phyloP scores from a whole-genome alignment of 2,113 vertebrate species.

The Bambusicola thoracicus region DNA sequence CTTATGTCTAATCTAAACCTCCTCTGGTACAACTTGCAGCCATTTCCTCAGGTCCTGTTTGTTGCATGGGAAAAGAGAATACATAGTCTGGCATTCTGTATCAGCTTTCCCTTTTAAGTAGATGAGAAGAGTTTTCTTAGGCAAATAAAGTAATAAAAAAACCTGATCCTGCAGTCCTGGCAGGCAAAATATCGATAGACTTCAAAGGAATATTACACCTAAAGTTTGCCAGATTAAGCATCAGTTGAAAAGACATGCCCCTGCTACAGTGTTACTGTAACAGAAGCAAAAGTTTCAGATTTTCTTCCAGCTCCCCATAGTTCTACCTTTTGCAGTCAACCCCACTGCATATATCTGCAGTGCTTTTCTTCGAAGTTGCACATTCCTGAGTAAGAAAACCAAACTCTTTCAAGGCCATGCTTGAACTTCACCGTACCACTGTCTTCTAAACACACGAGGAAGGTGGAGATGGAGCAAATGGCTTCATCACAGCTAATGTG shows the following conservation, averaged over 20 bases:
- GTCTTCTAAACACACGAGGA: neutral
- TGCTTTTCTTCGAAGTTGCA: neutral
- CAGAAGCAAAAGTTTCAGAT: neutral
- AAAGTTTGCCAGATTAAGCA: neutral
- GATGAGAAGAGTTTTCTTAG: constrained; percentile 36
- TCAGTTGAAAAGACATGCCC: neutral
- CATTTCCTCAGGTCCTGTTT: no score
- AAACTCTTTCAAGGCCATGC: neutral
- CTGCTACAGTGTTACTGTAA: neutral
- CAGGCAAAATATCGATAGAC: constrained; percentile 22
- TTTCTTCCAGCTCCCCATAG: neutral
- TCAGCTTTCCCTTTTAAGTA: constrained; percentile 29
- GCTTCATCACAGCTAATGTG: neutral
- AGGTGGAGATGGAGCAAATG: neutral
- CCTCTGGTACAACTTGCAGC: no score
- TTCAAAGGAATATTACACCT: constrained; percentile 40
- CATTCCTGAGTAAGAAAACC: rapidly evolving
- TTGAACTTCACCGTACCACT: neutral
- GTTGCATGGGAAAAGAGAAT: neutral
- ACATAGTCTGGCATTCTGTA: neutral
- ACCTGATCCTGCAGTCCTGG: neutral
- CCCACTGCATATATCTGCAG: neutral
- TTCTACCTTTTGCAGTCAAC: neutral
- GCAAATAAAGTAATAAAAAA: constrained; percentile 53
- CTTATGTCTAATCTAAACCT: no score